Conservation (phyloP, 2,113 vertebrate species). For the Nipponia nippon region DNA sequence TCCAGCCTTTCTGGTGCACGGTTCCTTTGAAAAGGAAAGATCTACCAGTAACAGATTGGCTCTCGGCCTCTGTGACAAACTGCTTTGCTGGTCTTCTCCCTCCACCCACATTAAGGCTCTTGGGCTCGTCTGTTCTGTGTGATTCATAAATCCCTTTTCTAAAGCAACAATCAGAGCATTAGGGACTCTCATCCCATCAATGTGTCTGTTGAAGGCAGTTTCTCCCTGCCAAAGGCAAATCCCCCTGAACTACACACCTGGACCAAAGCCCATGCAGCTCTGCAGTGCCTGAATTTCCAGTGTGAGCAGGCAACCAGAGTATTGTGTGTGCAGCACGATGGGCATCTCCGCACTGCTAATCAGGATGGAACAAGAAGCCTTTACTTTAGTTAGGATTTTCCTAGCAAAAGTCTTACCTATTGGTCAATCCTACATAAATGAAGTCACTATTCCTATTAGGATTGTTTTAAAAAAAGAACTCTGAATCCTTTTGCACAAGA, state of each 20-base stretch:
- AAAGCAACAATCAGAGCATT: neutral
- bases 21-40: neutral
- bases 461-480: neutral
- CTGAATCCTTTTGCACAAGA: neutral
- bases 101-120: neutral
- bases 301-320: neutral
- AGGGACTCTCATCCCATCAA: neutral
- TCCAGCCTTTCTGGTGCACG: neutral
- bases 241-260: neutral
- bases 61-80: neutral
- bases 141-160: neutral
- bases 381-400: neutral
- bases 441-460: neutral
- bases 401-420: neutral
- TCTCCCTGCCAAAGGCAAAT: neutral
- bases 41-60: neutral
- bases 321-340: neutral
- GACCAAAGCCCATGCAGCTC: neutral
- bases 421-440: neutral
- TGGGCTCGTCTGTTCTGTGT: neutral
- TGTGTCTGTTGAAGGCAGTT: neutral
- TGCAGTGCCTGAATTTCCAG: neutral
- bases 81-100: neutral
- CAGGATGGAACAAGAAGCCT: neutral
- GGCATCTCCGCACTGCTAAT: neutral